phyloP scores from a whole-genome alignment of 2,888 invertebrate species.

The Drosophila kanekoi region DNA sequence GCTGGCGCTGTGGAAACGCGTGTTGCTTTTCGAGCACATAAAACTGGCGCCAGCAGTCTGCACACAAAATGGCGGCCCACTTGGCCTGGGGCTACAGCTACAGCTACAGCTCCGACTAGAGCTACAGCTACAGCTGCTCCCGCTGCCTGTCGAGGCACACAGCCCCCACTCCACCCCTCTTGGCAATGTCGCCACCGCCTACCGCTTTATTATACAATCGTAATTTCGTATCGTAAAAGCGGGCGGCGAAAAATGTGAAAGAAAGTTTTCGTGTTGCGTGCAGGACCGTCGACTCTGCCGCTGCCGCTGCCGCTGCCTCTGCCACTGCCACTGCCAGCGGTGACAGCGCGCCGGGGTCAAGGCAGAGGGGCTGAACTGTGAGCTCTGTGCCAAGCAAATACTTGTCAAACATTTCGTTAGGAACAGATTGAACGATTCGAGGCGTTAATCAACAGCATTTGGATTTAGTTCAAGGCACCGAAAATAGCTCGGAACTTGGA shows the following conservation, averaged over 20 bases:
- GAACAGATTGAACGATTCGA: constrained; percentile 54
- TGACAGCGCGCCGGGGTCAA: background rate
- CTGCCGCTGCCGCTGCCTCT: background rate
- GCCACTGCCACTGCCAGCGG: background rate
- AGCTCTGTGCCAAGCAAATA: constrained; percentile 6
- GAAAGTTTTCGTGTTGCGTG: constrained; percentile 77
- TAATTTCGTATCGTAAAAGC: constrained; percentile 77
- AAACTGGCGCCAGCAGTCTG: constrained; percentile 77
- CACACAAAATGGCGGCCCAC: constrained; percentile 78
- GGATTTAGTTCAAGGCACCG: constrained; percentile 18
- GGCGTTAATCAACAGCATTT: constrained; percentile 47
- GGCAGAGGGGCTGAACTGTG: constrained; percentile 9
- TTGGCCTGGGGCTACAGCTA: constrained; percentile 50
- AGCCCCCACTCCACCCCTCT: background rate
- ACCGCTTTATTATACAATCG: constrained; percentile 76
- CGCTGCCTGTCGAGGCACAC: constrained; percentile 4
- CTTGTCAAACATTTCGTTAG: constrained; percentile 40
- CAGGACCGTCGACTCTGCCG: constrained; percentile 45
- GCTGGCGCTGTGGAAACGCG: constrained; percentile 52
- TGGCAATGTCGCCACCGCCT: constrained; percentile 23
- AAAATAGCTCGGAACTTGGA: too few species aligned
- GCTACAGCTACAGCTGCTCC: constrained; percentile 19
- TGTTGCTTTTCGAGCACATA: constrained; percentile 78
- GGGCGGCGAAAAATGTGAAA: constrained; percentile 72
- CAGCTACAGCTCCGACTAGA: constrained; percentile 7